A percentile compares a stretch with the other conserved stretches of the same genome.
Evolutionary conservation across 2,113 vertebrate species (phyloP).

Genomic region (Etheostoma cragini): DNA sequence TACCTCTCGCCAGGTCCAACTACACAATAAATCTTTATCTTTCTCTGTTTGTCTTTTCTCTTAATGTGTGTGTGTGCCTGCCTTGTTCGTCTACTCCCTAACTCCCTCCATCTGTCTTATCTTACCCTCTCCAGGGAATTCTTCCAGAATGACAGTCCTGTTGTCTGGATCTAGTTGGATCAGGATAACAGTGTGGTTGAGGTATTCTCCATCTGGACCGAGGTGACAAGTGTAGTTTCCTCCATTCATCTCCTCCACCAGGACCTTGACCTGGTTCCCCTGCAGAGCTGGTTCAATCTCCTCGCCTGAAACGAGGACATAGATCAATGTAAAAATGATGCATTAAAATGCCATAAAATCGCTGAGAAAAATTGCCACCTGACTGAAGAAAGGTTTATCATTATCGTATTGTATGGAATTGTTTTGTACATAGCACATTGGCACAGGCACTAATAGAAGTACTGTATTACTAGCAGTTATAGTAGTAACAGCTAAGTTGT

Average conservation of each 20-base stretch:
- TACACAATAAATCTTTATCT: constrained; percentile 11
- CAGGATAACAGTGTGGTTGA: constrained; percentile 82
- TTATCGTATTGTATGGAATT: neutral
- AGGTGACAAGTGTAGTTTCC: constrained; percentile 84
- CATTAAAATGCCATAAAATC: constrained; percentile 1
- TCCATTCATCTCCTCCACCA: constrained; percentile 71
- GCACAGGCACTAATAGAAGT: neutral
- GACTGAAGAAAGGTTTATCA: neutral
- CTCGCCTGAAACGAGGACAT: constrained; percentile 41
- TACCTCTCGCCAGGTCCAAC: neutral
- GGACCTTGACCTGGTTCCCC: constrained; percentile 70
- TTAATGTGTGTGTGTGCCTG: neutral
- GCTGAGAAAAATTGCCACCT: neutral
- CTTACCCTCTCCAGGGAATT: constrained; percentile 37
- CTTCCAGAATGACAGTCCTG: constrained; percentile 68
- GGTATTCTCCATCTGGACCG: constrained; percentile 51
- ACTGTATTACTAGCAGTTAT: neutral
- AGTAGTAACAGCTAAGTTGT: neutral
- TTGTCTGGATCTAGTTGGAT: constrained; percentile 62
- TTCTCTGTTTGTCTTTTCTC: neutral
- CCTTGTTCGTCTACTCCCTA: neutral
- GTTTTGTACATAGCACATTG: too few species aligned
- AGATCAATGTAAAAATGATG: neutral
- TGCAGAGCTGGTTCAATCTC: constrained; percentile 24
- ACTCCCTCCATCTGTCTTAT: neutral